phyloP scores from a whole-genome alignment of 2,113 vertebrate genomes.

The Ciconia stormi region DNA sequence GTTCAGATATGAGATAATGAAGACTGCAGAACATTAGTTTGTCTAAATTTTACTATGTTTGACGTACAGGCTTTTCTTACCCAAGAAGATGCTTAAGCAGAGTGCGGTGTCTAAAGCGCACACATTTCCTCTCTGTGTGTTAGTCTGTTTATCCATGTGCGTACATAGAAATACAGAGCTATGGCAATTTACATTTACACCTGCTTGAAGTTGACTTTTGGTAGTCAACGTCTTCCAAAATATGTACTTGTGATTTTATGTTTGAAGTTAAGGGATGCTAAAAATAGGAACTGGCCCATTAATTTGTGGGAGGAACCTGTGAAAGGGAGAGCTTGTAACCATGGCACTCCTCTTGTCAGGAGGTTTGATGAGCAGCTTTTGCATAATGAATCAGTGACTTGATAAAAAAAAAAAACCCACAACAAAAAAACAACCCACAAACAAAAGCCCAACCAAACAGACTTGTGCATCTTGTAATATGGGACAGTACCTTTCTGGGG shows the following conservation, averaged over 20 bases:
- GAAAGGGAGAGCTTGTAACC: not conserved
- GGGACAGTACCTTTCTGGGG: not conserved
- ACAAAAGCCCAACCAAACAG: not conserved
- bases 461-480: not conserved
- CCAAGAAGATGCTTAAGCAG: not conserved
- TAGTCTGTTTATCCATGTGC: not conserved
- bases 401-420: not conserved
- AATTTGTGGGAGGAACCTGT: not conserved
- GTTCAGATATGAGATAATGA: not conserved
- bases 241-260: not conserved
- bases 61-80: not conserved
- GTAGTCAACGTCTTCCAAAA: not conserved
- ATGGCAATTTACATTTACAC: not conserved
- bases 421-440: not conserved
- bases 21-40: not conserved
- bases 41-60: not conserved
- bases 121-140: rapidly evolving
- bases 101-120: not conserved
- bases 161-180: not conserved
- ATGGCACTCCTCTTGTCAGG: not conserved
- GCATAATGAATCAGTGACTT: not conserved
- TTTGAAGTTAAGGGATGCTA: not conserved
- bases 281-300: not conserved
- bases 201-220: not conserved
- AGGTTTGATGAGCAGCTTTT: not conserved